phyloP scores from a whole-genome alignment of 2,888 invertebrate species.

The Chaetogeoica ovagalla region DNA sequence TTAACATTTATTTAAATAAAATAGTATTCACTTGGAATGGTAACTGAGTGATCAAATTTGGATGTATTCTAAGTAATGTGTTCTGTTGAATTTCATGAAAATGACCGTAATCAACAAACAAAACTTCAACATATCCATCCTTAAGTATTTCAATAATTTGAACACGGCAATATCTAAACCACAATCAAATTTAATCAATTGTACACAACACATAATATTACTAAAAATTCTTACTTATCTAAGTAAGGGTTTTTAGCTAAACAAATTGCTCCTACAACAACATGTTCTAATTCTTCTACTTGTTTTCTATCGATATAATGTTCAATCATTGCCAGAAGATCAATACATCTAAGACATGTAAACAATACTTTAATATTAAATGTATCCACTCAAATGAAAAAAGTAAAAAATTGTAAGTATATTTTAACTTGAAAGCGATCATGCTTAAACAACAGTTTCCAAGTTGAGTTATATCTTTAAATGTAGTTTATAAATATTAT shows the following conservation, averaged over 20 bases:
- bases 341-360: background rate
- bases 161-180: background rate
- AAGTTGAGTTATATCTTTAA: no score
- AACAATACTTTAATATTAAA: background rate
- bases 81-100: background rate
- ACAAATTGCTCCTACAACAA: conserved; percentile 22
- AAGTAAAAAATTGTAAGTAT: no score
- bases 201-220: background rate
- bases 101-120: conserved; percentile 19
- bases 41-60: conserved; percentile 26
- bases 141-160: background rate
- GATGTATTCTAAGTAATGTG: conserved; percentile 8
- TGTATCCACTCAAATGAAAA: no score
- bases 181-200: background rate
- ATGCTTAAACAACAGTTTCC: no score
- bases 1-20: background rate
- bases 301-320: conserved; percentile 20
- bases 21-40: conserved; percentile 41
- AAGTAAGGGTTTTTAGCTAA: conserved; percentile 11
- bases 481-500: no score
- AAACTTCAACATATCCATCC: conserved; percentile 9
- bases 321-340: conserved; percentile 20
- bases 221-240: conserved; percentile 10
- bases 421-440: no score
- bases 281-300: conserved; percentile 10